phyloP scores from a whole-genome alignment of 2,888 invertebrate species.

The Lasioglossum calceatum region DNA sequence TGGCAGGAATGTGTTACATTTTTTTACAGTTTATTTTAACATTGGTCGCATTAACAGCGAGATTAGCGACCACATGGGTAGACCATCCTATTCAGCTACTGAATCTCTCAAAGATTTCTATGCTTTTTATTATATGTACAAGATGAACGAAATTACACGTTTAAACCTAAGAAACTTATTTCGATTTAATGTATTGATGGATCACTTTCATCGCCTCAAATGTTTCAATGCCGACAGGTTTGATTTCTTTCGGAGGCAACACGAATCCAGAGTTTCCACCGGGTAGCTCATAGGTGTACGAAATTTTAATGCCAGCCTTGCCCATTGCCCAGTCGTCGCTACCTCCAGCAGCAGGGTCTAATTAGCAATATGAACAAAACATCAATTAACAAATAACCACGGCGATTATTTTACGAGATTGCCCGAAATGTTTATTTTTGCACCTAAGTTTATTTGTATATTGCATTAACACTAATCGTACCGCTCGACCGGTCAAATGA shows the following conservation, averaged over 20 bases:
- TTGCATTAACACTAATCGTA: no score
- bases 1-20: no score
- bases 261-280: constrained; percentile 87
- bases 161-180: constrained; percentile 23
- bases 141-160: neutral
- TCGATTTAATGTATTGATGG: constrained; percentile 81
- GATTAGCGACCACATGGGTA: no score
- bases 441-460: no score
- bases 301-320: constrained; percentile 85
- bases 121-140: neutral
- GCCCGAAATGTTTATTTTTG: no score
- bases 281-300: constrained; percentile 89
- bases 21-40: no score
- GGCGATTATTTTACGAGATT: neutral
- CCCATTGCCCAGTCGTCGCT: constrained; percentile 89
- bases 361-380: neutral
- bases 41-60: no score
- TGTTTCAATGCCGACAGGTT: constrained; percentile 86
- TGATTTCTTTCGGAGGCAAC: constrained; percentile 86
- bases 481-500: no score
- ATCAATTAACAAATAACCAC: neutral
- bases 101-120: neutral
- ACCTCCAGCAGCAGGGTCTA: constrained; percentile 87
- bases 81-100: neutral
- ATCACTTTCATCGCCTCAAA: constrained; percentile 87